These are phyloP conservation scores for Polydrusus pterygomalis DNA, from an alignment of 2,888 invertebrate genomes.

Conservation along the genomic window DNA sequence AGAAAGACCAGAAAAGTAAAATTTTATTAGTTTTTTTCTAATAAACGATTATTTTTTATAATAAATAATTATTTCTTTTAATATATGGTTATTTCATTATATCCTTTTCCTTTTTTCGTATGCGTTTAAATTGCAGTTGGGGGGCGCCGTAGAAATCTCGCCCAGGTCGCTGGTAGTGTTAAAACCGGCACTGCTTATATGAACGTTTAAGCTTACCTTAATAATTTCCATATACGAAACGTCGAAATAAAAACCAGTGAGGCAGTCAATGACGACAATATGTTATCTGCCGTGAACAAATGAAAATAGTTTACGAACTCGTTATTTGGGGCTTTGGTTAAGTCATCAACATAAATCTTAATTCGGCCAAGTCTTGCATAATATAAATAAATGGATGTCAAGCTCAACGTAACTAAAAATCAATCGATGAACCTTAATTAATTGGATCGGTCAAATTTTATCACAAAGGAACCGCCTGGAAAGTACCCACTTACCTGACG, in stretches of 20 bases:
- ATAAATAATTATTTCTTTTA: too few species aligned
- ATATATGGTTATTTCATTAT: too few species aligned
- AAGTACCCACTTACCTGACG: too few species aligned
- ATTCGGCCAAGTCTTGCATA: constrained; percentile 29
- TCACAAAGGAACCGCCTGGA: too few species aligned
- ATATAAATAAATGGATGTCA: constrained; percentile 58
- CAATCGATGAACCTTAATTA: neutral
- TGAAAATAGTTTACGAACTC: constrained; percentile 64
- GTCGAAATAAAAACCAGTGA: constrained; percentile 63
- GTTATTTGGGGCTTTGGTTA: constrained; percentile 59
- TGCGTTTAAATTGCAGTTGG: too few species aligned
- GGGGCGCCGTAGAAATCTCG: too few species aligned
- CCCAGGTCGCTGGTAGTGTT: too few species aligned
- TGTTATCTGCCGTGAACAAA: constrained; percentile 60
- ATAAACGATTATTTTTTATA: too few species aligned
- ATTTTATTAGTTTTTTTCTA: too few species aligned
- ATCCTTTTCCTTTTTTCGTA: too few species aligned
- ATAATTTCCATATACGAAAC: constrained; percentile 64
- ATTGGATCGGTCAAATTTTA: neutral
- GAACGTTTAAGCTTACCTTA: constrained; percentile 57
- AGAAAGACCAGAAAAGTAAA: too few species aligned
- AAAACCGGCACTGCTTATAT: too few species aligned
- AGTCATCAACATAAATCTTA: constrained; percentile 27
- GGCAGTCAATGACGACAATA: constrained; percentile 60
- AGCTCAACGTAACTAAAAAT: constrained; percentile 57